Evolutionary conservation across 2,888 invertebrate species (phyloP).

Genomic region (Entomobrya multifasciata): DNA sequence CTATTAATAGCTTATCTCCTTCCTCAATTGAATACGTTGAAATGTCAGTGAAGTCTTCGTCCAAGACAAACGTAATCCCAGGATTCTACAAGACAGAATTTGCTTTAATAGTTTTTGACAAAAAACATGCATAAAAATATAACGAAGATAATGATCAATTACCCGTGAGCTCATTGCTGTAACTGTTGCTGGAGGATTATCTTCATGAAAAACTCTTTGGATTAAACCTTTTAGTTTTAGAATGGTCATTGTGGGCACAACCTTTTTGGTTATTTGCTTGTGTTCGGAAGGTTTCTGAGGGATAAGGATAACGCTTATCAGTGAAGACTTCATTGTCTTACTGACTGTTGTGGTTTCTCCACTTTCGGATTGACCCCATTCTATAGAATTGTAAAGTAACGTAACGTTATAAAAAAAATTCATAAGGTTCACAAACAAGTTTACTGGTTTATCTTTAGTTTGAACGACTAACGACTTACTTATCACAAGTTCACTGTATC

Average conservation of each 20-base stretch:
- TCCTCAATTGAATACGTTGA: slow-evolving; percentile 92
- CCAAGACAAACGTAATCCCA: slow-evolving; percentile 88
- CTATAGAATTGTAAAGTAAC: too few relatives aligned
- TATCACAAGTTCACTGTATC: slow-evolving; percentile 87
- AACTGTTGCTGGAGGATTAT: slow-evolving; percentile 82
- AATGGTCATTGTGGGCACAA: slow-evolving; percentile 89
- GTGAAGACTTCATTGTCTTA: slow-evolving; percentile 86
- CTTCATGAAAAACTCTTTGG: slow-evolving; percentile 87
- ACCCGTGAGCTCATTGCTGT: slow-evolving; percentile 82
- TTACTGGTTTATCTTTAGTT: background rate
- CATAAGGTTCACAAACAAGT: too few relatives aligned
- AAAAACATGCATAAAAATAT: slow-evolving; percentile 74
- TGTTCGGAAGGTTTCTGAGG: slow-evolving; percentile 52
- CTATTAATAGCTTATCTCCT: slow-evolving; percentile 89
- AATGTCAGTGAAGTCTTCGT: slow-evolving; percentile 91
- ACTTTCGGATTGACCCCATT: slow-evolving; percentile 91
- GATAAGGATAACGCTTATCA: slow-evolving; percentile 82
- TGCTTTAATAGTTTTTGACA: too few relatives aligned
- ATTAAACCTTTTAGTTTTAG: slow-evolving; percentile 91
- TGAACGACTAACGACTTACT: slow-evolving; percentile 85
- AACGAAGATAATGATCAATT: too few relatives aligned
- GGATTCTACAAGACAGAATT: too few relatives aligned
- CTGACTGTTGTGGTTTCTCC: slow-evolving; percentile 85
- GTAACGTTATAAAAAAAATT: too few relatives aligned
- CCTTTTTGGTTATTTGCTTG: slow-evolving; percentile 85